Conservation (phyloP, 2,888 invertebrate genomes). For the Sympetrum striolatum region DNA sequence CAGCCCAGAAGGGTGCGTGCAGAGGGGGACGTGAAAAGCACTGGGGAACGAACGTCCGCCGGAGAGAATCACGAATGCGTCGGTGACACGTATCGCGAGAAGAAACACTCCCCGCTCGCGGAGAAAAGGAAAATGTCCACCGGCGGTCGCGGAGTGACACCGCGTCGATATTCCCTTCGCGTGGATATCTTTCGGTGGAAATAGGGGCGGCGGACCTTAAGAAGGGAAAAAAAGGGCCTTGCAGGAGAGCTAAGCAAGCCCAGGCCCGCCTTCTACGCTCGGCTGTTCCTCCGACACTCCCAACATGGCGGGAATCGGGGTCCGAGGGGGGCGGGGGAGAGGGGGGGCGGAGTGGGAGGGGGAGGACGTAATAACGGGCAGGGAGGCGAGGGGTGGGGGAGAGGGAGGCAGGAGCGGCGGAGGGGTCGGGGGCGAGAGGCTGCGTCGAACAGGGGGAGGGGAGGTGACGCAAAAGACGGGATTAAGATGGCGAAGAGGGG, state of each 20-base stretch:
- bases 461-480: background rate
- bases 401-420: background rate
- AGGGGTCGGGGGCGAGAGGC: background rate
- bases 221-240: background rate
- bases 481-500: background rate
- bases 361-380: background rate
- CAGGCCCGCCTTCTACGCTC: background rate
- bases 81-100: no score
- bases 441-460: background rate
- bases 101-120: no score
- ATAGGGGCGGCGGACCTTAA: background rate
- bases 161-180: no score
- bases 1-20: no score
- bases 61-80: no score
- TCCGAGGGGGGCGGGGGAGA: background rate
- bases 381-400: background rate
- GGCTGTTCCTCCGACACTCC: slow-evolving; percentile 36
- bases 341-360: background rate
- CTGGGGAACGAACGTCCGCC: no score
- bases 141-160: no score
- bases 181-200: no score
- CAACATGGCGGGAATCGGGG: slow-evolving; percentile 41
- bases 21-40: no score
- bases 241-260: background rate
- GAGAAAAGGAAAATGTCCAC: no score